Conservation (phyloP, 2,113 vertebrate species). For the Acrocephalus kingi region DNA sequence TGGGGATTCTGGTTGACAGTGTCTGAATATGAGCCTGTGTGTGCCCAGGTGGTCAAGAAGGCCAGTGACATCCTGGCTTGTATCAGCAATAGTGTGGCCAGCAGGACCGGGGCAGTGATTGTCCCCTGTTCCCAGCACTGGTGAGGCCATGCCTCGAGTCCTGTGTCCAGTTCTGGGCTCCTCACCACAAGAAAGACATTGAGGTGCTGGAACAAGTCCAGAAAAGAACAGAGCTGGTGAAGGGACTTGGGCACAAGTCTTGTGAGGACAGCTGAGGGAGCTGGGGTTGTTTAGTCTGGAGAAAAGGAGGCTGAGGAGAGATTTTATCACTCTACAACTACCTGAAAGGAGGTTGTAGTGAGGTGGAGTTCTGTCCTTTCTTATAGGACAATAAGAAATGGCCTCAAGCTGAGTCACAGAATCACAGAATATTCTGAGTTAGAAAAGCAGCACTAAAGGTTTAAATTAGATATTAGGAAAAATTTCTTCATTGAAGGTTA, state of each 20-base stretch:
- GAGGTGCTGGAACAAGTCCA: neutral
- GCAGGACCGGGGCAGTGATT: neutral
- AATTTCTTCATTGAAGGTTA: neutral
- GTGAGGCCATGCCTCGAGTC: rapidly evolving
- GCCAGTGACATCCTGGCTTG: neutral
- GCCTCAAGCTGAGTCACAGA: neutral
- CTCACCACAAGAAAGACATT: too few relatives aligned
- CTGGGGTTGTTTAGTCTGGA: neutral
- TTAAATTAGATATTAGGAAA: neutral
- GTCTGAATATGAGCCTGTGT: neutral
- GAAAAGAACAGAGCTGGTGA: neutral
- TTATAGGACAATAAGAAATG: neutral
- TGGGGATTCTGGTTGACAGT: neutral
- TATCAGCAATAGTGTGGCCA: neutral
- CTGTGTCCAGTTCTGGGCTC: too few relatives aligned
- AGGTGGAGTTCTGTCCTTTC: neutral
- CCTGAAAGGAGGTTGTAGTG: rapidly evolving
- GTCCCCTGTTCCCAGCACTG: too few relatives aligned
- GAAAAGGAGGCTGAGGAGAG: neutral
- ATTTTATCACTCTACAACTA: neutral
- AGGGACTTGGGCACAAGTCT: neutral
- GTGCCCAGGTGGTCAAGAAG: neutral
- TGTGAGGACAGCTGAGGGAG: neutral
- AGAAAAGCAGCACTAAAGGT: neutral
- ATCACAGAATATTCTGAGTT: neutral